phyloP scores from a whole-genome alignment of 2,113 vertebrate species.

The Dicentrarchus labrax region DNA sequence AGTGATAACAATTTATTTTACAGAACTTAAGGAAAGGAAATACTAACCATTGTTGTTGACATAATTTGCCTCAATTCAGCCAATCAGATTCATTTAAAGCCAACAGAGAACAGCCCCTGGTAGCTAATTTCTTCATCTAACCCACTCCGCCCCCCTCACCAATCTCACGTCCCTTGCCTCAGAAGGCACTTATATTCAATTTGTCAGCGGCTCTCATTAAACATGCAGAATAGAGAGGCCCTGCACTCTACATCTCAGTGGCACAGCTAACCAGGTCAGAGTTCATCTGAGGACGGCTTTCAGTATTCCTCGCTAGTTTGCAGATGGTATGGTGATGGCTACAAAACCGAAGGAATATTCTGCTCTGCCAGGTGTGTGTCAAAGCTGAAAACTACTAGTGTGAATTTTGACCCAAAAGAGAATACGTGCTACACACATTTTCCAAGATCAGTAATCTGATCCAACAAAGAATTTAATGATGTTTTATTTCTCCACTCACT shows the following conservation, averaged over 20 bases:
- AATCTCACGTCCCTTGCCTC: conserved; percentile 31
- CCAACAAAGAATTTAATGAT: not conserved
- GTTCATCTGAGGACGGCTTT: conserved; percentile 70
- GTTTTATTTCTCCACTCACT: conserved; percentile 8
- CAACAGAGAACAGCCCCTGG: conserved; percentile 68
- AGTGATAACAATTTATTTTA: not conserved
- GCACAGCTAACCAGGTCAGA: conserved; percentile 73
- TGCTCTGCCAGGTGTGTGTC: conserved; percentile 20
- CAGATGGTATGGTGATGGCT: conserved; percentile 14
- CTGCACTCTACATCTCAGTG: conserved; percentile 49
- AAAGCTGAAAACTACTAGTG: not conserved
- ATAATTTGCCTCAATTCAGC: conserved; percentile 41
- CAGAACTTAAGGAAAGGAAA: conserved; percentile 32
- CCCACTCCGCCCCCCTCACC: conserved; percentile 28
- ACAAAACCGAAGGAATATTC: conserved; percentile 22
- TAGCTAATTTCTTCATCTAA: conserved; percentile 59
- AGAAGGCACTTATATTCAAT: conserved; percentile 60
- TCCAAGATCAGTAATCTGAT: conserved; percentile 20
- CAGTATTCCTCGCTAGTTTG: conserved; percentile 24
- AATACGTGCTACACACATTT: conserved; percentile 14
- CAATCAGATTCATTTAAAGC: conserved; percentile 67
- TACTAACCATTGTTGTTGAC: conserved; percentile 25
- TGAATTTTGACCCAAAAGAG: conserved; percentile 16
- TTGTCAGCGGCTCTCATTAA: conserved; percentile 68
- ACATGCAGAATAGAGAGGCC: conserved; percentile 67